Percentiles rank a stretch among this genome's conserved stretches.
These are phyloP conservation scores for Chrysina gloriosa DNA, from an alignment of 2,888 invertebrate species.

Conservation along the genomic window DNA sequence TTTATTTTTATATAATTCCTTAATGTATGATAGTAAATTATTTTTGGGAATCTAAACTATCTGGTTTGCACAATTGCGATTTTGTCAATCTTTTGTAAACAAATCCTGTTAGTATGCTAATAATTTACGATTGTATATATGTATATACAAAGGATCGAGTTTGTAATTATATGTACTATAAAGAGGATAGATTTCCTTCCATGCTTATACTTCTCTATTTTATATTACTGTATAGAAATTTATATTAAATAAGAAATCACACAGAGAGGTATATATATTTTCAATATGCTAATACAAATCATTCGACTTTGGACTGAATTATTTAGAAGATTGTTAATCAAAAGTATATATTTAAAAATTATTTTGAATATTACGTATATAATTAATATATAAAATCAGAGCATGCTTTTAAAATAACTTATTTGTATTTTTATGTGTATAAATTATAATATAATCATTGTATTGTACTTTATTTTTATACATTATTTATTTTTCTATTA, in stretches of 20 bases:
- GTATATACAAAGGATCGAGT: neutral
- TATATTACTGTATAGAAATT: conserved; percentile 19
- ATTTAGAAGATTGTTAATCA: conserved; percentile 14
- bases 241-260: conserved; percentile 14
- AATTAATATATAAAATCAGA: conserved; percentile 22
- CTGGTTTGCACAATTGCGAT: conserved; percentile 1
- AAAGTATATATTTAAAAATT: conserved; percentile 19
- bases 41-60: neutral
- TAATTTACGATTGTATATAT: neutral
- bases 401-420: conserved; percentile 23
- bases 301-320: conserved; percentile 26
- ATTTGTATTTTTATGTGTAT: conserved; percentile 24
- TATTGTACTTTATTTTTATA: conserved; percentile 42
- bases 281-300: conserved; percentile 15
- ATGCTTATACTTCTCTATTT: conserved; percentile 15
- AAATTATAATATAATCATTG: conserved; percentile 36
- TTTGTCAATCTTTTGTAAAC: neutral
- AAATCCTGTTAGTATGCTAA: too few relatives aligned
- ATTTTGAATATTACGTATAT: conserved; percentile 14
- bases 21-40: too few relatives aligned
- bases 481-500: conserved; percentile 42
- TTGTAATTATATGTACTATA: neutral
- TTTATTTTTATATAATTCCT: conserved; percentile 6
- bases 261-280: conserved; percentile 35
- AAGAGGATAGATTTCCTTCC: neutral